phyloP scores from a whole-genome alignment of 2,113 vertebrate species.

The Ochotona princeps region DNA sequence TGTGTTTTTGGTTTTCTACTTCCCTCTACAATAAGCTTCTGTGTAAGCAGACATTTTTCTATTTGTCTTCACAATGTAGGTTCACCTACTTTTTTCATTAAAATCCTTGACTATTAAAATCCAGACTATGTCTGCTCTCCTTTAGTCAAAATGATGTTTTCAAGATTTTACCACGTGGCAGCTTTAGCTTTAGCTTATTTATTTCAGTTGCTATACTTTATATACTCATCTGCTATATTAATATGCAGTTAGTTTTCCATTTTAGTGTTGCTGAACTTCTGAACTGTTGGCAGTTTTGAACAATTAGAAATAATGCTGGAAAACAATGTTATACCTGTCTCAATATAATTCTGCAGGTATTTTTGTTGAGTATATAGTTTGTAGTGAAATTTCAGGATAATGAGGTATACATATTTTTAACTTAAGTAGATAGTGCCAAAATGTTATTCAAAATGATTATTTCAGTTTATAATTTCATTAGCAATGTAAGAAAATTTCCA shows the following conservation, averaged over 20 bases:
- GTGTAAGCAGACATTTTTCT: not conserved
- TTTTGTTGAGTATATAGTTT: conserved; percentile 19
- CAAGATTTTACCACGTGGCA: not conserved
- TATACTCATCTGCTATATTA: not conserved
- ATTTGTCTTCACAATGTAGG: conserved; percentile 8
- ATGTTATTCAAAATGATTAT: conserved; percentile 18
- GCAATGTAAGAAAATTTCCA: not conserved
- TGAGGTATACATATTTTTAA: not conserved
- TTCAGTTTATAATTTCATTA: not conserved
- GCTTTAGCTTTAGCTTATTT: conserved; percentile 3
- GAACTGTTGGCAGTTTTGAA: conserved; percentile 14
- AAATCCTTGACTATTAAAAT: too few relatives aligned
- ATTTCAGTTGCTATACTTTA: too few relatives aligned
- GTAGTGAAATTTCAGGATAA: not conserved
- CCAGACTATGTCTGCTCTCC: too few relatives aligned
- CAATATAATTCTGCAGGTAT: not conserved
- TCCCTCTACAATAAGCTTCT: not conserved
- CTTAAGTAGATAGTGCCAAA: not conserved
- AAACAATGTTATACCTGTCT: not conserved
- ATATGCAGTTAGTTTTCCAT: not conserved
- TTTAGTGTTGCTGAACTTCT: not conserved
- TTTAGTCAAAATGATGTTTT: conserved; percentile 4
- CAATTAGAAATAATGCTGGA: not conserved
- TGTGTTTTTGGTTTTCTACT: not conserved
- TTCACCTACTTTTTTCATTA: not conserved